Evolutionary conservation across 2,113 vertebrate genomes (phyloP).

Genomic region (Martes martes): DNA sequence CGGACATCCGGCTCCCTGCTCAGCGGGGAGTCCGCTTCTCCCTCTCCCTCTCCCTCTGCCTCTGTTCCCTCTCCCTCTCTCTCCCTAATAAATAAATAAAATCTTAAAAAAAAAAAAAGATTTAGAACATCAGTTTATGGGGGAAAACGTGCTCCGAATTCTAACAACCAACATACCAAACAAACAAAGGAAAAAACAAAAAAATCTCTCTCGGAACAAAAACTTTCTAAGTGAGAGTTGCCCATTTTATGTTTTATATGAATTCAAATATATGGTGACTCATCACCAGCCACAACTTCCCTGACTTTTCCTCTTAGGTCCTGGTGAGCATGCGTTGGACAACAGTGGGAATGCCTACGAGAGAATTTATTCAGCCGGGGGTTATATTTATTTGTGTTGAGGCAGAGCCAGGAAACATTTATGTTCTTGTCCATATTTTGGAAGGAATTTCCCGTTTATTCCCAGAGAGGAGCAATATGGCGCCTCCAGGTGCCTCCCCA

Average conservation of each 20-base stretch:
- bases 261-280: slow-evolving; percentile 29
- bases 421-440: neutral
- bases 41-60: neutral
- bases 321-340: neutral
- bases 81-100: neutral
- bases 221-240: neutral
- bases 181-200: neutral
- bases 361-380: neutral
- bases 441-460: neutral
- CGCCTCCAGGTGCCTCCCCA: neutral
- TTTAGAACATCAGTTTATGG: slow-evolving; percentile 21
- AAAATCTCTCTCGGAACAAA: neutral
- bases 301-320: neutral
- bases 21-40: neutral
- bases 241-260: slow-evolving; percentile 13
- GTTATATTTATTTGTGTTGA: slow-evolving; percentile 24
- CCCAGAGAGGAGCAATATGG: neutral
- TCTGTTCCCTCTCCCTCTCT: neutral
- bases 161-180: neutral
- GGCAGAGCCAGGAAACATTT: slow-evolving; percentile 25
- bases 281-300: neutral
- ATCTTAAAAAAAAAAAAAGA: neutral
- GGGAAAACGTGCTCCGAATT: neutral
- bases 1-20: neutral
- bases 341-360: neutral